Evolutionary conservation across 2,797 vertebrate species (phyloP).

Genomic region (Spinus olivaceus): DNA sequence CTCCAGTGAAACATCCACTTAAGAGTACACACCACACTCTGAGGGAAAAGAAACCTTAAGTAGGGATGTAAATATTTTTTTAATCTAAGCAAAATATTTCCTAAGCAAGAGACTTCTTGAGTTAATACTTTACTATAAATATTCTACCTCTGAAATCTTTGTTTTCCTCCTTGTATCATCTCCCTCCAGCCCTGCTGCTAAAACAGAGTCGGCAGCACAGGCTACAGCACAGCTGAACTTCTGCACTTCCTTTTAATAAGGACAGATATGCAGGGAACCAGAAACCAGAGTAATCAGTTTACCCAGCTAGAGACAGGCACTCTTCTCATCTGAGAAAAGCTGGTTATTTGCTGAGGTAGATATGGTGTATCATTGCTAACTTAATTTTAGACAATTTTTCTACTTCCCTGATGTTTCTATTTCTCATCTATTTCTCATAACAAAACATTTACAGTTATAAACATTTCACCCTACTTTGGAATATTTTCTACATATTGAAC

Average conservation of each 20-base stretch:
- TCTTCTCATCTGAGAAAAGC: neutral
- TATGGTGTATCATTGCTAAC: neutral
- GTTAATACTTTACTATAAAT: neutral
- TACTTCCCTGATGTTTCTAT: neutral
- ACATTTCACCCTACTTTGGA: neutral
- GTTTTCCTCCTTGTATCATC: neutral
- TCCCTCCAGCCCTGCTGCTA: neutral
- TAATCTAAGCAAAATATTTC: neutral
- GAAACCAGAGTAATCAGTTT: conserved; percentile 45
- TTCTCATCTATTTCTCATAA: neutral
- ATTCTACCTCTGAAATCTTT: neutral
- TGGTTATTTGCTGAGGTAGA: neutral
- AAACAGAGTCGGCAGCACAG: neutral
- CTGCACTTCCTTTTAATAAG: conserved; percentile 64
- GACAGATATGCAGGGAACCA: conserved; percentile 28
- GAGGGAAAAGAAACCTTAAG: neutral
- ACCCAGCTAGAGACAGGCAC: neutral
- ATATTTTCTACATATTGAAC: neutral
- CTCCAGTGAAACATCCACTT: neutral
- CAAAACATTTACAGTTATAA: neutral
- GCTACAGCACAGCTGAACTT: conserved; percentile 30
- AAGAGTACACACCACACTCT: neutral
- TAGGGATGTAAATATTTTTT: neutral
- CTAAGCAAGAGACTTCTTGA: neutral
- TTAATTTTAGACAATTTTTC: neutral